Conservation (phyloP, 2,113 vertebrate species). For the Sphyrna mokarran region DNA sequence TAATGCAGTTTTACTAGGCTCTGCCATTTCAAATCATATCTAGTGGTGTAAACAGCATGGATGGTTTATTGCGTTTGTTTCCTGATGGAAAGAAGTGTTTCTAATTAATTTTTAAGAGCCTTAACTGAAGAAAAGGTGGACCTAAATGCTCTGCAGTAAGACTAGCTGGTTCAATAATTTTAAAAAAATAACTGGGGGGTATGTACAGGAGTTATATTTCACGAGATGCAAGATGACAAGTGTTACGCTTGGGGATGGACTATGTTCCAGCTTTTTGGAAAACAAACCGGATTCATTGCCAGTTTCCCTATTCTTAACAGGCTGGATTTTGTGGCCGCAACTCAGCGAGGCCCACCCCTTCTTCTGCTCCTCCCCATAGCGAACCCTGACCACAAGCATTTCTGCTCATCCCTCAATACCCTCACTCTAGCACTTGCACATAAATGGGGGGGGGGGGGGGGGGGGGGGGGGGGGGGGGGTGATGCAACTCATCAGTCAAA, state of each 20-base stretch:
- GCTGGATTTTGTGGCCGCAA: not conserved
- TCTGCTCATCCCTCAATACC: too few species aligned
- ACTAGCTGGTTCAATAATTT: not conserved
- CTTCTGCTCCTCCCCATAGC: too few species aligned
- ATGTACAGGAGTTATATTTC: conserved; percentile 16
- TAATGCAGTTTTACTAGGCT: conserved; percentile 45
- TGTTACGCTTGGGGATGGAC: not conserved
- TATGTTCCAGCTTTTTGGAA: not conserved
- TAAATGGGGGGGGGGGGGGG: not conserved
- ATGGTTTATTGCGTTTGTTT: conserved; percentile 24
- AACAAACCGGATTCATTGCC: not conserved
- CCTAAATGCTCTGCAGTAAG: not conserved
- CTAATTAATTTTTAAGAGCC: conserved; percentile 33
- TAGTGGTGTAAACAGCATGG: not conserved
- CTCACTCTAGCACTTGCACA: not conserved
- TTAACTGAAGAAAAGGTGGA: conserved; percentile 10
- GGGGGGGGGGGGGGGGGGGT: too few species aligned
- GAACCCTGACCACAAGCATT: too few species aligned
- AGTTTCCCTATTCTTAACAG: not conserved
- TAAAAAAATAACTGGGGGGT: not conserved
- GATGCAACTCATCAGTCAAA: not conserved
- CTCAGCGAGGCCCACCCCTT: not conserved
- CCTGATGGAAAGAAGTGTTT: not conserved
- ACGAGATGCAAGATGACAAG: not conserved
- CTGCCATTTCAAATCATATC: conserved; percentile 37